These are phyloP conservation scores for Tinea trinotella DNA, from an alignment of 2,888 invertebrate species.

Conservation along the genomic window DNA sequence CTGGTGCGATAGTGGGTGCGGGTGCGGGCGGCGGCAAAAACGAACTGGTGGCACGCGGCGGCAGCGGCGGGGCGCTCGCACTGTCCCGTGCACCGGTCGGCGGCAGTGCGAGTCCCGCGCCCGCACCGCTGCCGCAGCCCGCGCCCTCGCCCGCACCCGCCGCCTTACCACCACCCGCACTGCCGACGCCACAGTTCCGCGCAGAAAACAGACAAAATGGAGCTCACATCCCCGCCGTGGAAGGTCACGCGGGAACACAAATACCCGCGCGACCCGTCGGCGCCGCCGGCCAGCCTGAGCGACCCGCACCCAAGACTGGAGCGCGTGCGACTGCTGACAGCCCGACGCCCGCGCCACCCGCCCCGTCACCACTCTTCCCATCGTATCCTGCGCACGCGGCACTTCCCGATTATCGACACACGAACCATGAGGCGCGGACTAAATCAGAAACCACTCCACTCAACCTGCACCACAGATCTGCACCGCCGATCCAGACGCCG, in stretches of 20 bases:
- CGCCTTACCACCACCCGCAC: conserved; percentile 75
- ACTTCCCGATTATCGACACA: conserved; percentile 62
- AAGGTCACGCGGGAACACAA: conserved; percentile 59
- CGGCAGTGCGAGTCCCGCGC: conserved; percentile 75
- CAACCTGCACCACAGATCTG: conserved; percentile 34
- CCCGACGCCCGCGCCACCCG: conserved; percentile 46
- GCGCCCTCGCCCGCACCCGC: conserved; percentile 81
- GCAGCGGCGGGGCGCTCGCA: conserved; percentile 75
- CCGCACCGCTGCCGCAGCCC: conserved; percentile 78
- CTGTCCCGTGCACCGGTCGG: conserved; percentile 74
- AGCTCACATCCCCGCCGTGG: conserved; percentile 57
- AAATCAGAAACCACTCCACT: conserved; percentile 29
- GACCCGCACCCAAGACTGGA: conserved; percentile 60
- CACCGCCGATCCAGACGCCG: conserved; percentile 38
- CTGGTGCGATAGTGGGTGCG: conserved; percentile 80
- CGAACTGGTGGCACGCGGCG: conserved; percentile 75
- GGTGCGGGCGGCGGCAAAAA: conserved; percentile 78
- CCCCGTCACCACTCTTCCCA: conserved; percentile 54
- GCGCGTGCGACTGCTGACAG: conserved; percentile 62
- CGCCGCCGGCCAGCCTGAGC: conserved; percentile 56
- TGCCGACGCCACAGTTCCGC: conserved; percentile 76
- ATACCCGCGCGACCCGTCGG: conserved; percentile 57
- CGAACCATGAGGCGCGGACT: conserved; percentile 71
- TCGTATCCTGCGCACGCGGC: conserved; percentile 65
- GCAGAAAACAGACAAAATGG: conserved; percentile 55